These are phyloP conservation scores for Archilochus colubris DNA, from an alignment of 2,113 vertebrate species.

Conservation along the genomic window DNA sequence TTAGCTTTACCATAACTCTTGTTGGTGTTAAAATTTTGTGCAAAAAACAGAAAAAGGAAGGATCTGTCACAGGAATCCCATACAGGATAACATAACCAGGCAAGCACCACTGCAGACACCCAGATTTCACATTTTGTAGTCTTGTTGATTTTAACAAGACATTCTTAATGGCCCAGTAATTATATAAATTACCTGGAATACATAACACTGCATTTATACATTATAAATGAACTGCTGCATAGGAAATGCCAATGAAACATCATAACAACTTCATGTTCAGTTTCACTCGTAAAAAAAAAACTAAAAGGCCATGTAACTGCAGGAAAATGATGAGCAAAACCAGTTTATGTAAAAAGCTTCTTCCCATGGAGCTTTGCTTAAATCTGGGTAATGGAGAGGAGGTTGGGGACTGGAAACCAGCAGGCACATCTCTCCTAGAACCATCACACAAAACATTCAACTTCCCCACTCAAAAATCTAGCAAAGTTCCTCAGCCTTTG, in stretches of 20 bases:
- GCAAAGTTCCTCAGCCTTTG: not conserved
- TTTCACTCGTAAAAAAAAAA: not conserved
- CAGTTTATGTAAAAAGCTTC: not conserved
- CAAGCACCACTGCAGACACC: conserved; percentile 5
- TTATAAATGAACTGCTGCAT: conserved; percentile 14
- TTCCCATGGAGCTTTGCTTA: not conserved
- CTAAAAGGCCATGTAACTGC: not conserved
- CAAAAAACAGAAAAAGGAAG: not conserved
- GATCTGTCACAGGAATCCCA: not conserved
- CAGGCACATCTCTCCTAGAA: not conserved
- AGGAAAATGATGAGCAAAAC: not conserved
- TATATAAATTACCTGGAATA: conserved; percentile 49
- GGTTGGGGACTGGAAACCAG: not conserved
- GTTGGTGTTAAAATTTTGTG: not conserved
- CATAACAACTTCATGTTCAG: not conserved
- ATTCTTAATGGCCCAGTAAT: conserved; percentile 40
- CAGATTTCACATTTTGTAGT: not conserved
- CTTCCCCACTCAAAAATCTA: not conserved
- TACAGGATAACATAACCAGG: not conserved
- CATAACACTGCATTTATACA: conserved; percentile 11
- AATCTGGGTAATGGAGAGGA: not conserved
- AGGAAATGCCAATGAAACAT: not conserved
- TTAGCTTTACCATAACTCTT: not conserved
- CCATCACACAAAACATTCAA: not conserved
- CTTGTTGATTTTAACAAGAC: conserved; percentile 39